phyloP scores from a whole-genome alignment of 2,797 vertebrate genomes.

The Dromococcyx pavoninus region DNA sequence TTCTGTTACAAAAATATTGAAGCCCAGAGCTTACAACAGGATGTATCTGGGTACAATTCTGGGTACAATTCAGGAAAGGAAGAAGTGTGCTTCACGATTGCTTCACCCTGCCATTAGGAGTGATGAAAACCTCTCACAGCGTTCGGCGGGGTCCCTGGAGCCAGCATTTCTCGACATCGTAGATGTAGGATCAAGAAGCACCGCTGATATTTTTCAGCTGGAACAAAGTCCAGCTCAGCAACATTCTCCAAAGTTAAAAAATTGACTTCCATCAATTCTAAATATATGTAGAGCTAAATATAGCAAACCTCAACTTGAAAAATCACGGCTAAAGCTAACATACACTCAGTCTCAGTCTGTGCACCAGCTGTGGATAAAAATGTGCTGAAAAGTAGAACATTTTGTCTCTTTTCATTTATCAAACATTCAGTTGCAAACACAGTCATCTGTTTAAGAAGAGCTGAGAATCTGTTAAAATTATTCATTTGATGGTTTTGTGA shows the following conservation, averaged over 20 bases:
- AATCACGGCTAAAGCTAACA: conserved; percentile 80
- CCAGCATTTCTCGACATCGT: neutral
- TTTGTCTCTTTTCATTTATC: conserved; percentile 81
- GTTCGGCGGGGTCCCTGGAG: neutral
- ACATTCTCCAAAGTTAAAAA: conserved; percentile 68
- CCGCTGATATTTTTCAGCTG: neutral
- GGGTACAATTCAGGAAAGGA: neutral
- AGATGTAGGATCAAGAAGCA: neutral
- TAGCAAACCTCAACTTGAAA: conserved; percentile 78
- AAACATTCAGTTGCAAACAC: conserved; percentile 76
- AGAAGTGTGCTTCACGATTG: neutral
- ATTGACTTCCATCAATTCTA: conserved; percentile 73
- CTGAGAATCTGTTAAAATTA: conserved; percentile 67
- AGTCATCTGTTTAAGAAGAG: conserved; percentile 67
- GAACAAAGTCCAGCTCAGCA: conserved; percentile 48
- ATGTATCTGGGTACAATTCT: neutral
- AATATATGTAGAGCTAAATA: conserved; percentile 78
- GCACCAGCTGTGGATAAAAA: conserved; percentile 82
- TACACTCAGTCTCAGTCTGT: conserved; percentile 79
- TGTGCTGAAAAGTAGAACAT: conserved; percentile 84
- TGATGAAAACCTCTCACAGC: neutral
- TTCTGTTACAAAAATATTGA: neutral
- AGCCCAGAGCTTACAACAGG: neutral
- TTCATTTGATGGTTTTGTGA: conserved; percentile 61
- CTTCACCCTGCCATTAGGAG: neutral